Evolutionary conservation across 2,113 vertebrate genomes (phyloP).

Genomic region (Nothoprocta perdicaria): DNA sequence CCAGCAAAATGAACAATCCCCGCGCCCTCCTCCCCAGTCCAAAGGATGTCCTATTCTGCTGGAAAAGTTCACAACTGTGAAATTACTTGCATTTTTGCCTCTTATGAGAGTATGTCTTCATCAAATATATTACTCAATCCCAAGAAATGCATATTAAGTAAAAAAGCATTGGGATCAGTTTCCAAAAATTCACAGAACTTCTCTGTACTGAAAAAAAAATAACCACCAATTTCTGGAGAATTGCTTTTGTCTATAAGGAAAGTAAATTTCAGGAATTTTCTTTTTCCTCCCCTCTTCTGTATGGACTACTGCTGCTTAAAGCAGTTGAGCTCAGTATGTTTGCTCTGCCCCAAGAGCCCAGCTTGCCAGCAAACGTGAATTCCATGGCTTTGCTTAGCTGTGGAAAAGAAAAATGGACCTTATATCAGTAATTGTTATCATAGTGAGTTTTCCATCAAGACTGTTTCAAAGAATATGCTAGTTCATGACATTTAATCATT

Average conservation of each 20-base stretch:
- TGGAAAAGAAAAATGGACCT: slow-evolving; percentile 57
- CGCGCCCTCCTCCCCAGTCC: not conserved
- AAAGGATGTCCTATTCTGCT: slow-evolving; percentile 50
- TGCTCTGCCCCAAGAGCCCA: slow-evolving; percentile 43
- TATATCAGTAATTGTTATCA: slow-evolving; percentile 64
- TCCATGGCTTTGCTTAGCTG: slow-evolving; percentile 63
- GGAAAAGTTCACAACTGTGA: slow-evolving; percentile 62
- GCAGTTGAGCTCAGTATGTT: slow-evolving; percentile 52
- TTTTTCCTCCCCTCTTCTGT: slow-evolving; percentile 37
- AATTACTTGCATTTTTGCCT: slow-evolving; percentile 29
- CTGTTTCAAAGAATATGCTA: slow-evolving; percentile 61
- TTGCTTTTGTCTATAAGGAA: slow-evolving; percentile 41
- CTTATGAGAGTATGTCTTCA: slow-evolving; percentile 53
- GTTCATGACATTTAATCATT: slow-evolving; percentile 69
- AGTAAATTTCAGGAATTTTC: slow-evolving; percentile 58
- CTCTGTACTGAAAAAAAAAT: slow-evolving; percentile 13
- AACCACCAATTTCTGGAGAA: not conserved
- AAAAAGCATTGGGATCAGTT: slow-evolving; percentile 48
- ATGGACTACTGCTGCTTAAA: slow-evolving; percentile 37
- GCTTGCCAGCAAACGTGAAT: slow-evolving; percentile 63
- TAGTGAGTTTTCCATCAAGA: slow-evolving; percentile 63
- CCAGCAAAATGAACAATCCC: slow-evolving; percentile 26
- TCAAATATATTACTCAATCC: slow-evolving; percentile 66
- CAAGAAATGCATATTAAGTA: slow-evolving; percentile 31
- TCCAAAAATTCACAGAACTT: slow-evolving; percentile 49